phyloP scores from a whole-genome alignment of 2,113 vertebrate genomes.

The Brachyhypopomus occidentalis region DNA sequence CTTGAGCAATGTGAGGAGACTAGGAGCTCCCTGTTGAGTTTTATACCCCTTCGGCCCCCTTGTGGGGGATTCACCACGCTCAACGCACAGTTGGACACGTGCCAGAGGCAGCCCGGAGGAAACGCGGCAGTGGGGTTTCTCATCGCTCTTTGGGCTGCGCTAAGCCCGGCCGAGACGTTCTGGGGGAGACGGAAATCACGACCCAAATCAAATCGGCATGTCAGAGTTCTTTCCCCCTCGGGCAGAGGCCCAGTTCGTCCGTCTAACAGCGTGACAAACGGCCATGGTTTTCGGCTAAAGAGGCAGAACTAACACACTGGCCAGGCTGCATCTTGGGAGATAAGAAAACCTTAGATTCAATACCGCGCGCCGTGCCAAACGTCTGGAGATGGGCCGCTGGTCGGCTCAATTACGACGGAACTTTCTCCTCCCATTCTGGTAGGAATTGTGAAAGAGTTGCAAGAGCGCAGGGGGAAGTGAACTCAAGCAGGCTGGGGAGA shows the following conservation, averaged over 20 bases:
- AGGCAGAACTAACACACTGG: not conserved
- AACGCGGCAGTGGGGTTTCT: not conserved
- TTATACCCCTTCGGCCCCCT: constrained; percentile 35
- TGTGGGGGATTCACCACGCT: not conserved
- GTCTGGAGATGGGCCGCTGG: constrained; percentile 4
- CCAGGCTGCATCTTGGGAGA: not conserved
- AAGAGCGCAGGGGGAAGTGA: not conserved
- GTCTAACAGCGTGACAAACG: not conserved
- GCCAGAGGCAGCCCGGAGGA: not conserved
- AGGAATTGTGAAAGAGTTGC: not conserved
- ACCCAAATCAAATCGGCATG: constrained; percentile 3
- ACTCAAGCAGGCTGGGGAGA: not conserved
- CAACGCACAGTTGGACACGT: not conserved
- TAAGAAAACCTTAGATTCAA: constrained; percentile 8
- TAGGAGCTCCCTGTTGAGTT: constrained; percentile 4
- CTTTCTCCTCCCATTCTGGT: constrained; percentile 1
- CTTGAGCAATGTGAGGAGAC: constrained; percentile 18
- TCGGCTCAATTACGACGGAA: constrained; percentile 1
- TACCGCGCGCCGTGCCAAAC: not conserved
- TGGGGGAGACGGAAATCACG: not conserved
- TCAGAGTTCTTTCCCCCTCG: not conserved
- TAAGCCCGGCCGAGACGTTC: not conserved
- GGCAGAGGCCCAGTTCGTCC: not conserved
- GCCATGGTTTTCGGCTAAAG: not conserved
- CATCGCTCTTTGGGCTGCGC: not conserved